A percentile compares a stretch with the other conserved stretches of the same genome.
These are phyloP conservation scores for Zele albiditarsus DNA, from an alignment of 2,888 invertebrate genomes.

Conservation along the genomic window DNA sequence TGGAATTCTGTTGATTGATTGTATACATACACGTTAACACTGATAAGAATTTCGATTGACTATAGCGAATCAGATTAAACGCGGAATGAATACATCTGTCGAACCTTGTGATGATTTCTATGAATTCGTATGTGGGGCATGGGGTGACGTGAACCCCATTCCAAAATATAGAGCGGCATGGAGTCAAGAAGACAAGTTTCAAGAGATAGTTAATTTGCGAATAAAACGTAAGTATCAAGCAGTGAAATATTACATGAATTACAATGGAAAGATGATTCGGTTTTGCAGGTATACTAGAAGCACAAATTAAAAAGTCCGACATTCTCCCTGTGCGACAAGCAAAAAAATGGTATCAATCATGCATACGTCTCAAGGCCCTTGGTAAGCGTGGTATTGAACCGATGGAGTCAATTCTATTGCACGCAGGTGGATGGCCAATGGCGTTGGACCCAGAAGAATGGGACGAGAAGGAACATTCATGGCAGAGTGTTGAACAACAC, in stretches of 20 bases:
- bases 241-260: background rate
- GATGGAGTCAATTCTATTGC: slow-evolving; percentile 74
- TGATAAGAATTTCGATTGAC: background rate
- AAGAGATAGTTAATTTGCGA: slow-evolving; percentile 11
- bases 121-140: slow-evolving; percentile 36
- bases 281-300: slow-evolving; percentile 42
- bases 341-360: slow-evolving; percentile 50
- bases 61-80: background rate
- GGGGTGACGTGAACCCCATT: slow-evolving; percentile 10
- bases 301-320: slow-evolving; percentile 38
- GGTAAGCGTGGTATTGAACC: slow-evolving; percentile 75
- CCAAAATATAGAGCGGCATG: slow-evolving; percentile 26
- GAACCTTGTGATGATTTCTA: slow-evolving; percentile 44
- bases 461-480: slow-evolving; percentile 38
- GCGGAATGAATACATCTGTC: slow-evolving; percentile 35
- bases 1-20: background rate
- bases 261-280: background rate
- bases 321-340: slow-evolving; percentile 45
- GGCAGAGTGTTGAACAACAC: slow-evolving; percentile 50
- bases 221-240: background rate
- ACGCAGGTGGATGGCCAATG: slow-evolving; percentile 55
- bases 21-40: background rate
- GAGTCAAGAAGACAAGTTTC: slow-evolving; percentile 11
- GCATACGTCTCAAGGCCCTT: slow-evolving; percentile 47
- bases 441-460: slow-evolving; percentile 41